These are phyloP conservation scores for Tupiocoris notatus DNA, from an alignment of 2,888 invertebrate species.

Conservation along the genomic window DNA sequence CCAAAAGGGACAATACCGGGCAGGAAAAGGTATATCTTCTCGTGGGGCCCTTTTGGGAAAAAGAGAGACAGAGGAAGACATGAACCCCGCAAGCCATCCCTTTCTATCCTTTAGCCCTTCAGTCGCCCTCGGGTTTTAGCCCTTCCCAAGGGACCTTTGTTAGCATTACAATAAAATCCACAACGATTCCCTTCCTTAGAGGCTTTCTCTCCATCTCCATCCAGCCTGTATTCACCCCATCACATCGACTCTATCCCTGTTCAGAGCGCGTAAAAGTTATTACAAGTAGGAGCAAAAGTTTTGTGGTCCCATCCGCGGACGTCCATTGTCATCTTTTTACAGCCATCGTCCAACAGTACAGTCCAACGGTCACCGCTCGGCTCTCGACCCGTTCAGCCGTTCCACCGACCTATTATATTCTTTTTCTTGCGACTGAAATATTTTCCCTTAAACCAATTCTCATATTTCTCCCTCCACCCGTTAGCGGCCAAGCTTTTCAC, in stretches of 20 bases:
- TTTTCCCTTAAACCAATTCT: not conserved
- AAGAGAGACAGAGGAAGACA: slow-evolving; percentile 9
- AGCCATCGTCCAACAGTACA: not conserved
- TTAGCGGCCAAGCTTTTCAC: too few relatives aligned
- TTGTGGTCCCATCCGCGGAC: slow-evolving; percentile 21
- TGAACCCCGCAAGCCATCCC: not conserved
- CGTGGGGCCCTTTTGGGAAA: slow-evolving; percentile 9
- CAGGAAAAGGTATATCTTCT: slow-evolving; percentile 38
- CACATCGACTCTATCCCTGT: slow-evolving; percentile 12
- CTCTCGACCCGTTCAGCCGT: not conserved
- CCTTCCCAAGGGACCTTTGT: slow-evolving; percentile 25
- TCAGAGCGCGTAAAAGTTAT: slow-evolving; percentile 38
- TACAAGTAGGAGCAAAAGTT: slow-evolving; percentile 39
- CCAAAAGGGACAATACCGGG: slow-evolving; percentile 24
- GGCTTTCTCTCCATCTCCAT: not conserved
- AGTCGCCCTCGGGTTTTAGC: not conserved
- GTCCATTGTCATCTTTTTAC: slow-evolving; percentile 32
- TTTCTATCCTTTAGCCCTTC: not conserved
- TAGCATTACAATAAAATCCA: slow-evolving; percentile 41
- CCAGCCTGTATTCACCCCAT: not conserved
- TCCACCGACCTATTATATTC: not conserved
- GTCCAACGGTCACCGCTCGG: not conserved
- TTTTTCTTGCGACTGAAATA: not conserved
- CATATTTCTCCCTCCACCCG: not conserved
- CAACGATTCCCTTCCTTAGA: slow-evolving; percentile 34